Percentiles rank a stretch among this genome's conserved stretches.
phyloP scores from a whole-genome alignment of 2,888 invertebrate genomes.

The Cynaeus angustus region DNA sequence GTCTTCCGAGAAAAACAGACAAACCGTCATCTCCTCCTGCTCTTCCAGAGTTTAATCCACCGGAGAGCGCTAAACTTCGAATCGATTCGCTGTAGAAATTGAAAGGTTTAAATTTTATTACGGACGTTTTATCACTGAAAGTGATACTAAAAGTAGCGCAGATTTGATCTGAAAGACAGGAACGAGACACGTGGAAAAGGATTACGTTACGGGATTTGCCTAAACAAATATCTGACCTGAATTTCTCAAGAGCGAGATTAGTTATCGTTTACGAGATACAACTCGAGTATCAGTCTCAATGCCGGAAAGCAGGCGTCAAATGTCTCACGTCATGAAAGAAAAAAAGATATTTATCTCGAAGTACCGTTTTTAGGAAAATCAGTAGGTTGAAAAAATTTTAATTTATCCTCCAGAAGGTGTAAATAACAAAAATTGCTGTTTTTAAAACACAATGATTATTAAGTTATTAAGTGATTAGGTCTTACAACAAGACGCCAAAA shows the following conservation, averaged over 20 bases:
- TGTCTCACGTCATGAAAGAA: too few species aligned
- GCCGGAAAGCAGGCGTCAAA: too few species aligned
- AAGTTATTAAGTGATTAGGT: too few species aligned
- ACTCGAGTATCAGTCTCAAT: too few species aligned
- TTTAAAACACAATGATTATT: too few species aligned
- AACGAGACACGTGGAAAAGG: neutral
- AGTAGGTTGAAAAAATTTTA: too few species aligned
- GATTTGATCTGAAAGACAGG: slow-evolving; percentile 9
- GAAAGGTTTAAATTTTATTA: slow-evolving; percentile 58
- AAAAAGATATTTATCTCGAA: too few species aligned
- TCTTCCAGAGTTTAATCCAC: slow-evolving; percentile 30
- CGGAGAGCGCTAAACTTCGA: slow-evolving; percentile 49
- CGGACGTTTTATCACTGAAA: slow-evolving; percentile 51
- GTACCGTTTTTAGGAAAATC: too few species aligned
- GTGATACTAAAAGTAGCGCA: slow-evolving; percentile 5
- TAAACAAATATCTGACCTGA: neutral
- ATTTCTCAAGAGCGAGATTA: neutral
- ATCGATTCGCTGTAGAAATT: slow-evolving; percentile 55
- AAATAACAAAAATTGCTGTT: too few species aligned
- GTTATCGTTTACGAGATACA: neutral
- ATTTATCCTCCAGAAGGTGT: too few species aligned
- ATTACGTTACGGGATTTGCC: neutral
- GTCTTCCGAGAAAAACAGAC: neutral
- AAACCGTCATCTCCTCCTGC: neutral
- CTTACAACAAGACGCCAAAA: too few species aligned